These are phyloP conservation scores for Clarias magur DNA, from an alignment of 2,113 vertebrate species.

Conservation along the genomic window DNA sequence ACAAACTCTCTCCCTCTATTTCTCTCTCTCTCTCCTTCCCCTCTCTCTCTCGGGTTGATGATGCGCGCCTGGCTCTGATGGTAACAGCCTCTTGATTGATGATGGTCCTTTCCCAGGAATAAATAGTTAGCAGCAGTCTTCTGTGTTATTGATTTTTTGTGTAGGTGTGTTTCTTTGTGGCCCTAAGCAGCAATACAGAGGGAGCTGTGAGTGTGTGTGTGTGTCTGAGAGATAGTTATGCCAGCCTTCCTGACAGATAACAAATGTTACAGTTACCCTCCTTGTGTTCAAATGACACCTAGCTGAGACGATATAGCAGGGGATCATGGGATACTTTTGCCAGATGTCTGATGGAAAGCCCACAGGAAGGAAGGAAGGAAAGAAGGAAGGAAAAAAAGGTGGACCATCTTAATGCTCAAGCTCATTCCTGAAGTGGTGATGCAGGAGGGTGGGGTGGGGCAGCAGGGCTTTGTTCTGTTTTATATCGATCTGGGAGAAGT, in stretches of 20 bases:
- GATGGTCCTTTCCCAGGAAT: slow-evolving; percentile 66
- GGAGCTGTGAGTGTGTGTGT: slow-evolving; percentile 43
- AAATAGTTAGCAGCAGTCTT: slow-evolving; percentile 69
- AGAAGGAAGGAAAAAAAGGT: slow-evolving; percentile 2
- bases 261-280: slow-evolving; percentile 71
- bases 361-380: not conserved
- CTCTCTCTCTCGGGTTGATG: slow-evolving; percentile 35
- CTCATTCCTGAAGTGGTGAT: slow-evolving; percentile 35
- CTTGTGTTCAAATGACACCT: slow-evolving; percentile 66
- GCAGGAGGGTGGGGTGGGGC: slow-evolving; percentile 52
- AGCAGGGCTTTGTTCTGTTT: not conserved
- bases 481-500: slow-evolving; percentile 63
- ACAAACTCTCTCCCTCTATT: slow-evolving; percentile 8
- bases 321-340: slow-evolving; percentile 30
- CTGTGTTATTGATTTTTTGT: slow-evolving; percentile 72
- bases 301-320: slow-evolving; percentile 37
- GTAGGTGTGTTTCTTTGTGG: slow-evolving; percentile 67
- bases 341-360: slow-evolving; percentile 27
- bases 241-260: slow-evolving; percentile 75
- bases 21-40: not conserved
- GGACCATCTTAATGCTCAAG: slow-evolving; percentile 43
- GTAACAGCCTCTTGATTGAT: slow-evolving; percentile 77
- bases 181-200: slow-evolving; percentile 55
- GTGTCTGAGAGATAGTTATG: slow-evolving; percentile 57
- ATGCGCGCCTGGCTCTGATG: slow-evolving; percentile 58